These are phyloP conservation scores for Motacilla alba DNA, from an alignment of 2,113 vertebrate species.

Conservation along the genomic window DNA sequence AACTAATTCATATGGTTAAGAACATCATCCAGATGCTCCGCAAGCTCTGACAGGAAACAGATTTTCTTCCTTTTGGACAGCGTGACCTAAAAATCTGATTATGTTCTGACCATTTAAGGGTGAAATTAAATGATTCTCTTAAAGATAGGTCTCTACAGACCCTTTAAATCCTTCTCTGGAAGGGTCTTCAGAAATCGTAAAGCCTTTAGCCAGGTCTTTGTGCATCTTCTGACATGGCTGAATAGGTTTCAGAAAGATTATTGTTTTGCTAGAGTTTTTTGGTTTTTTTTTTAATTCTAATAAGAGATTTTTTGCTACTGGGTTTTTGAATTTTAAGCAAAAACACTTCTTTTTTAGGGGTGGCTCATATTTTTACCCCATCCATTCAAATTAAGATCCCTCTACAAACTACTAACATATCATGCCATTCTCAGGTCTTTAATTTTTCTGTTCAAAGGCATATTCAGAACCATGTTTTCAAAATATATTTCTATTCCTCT, in stretches of 20 bases:
- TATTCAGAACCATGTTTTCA: not conserved
- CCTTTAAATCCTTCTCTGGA: not conserved
- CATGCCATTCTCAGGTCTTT: not conserved
- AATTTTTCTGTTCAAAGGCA: not conserved
- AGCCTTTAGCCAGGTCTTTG: not conserved
- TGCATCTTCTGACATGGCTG: not conserved
- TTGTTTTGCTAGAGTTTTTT: not conserved
- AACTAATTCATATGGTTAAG: not conserved
- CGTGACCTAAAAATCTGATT: not conserved
- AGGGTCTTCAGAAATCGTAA: not conserved
- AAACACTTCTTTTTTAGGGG: not conserved
- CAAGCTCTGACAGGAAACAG: not conserved
- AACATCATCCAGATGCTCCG: rapidly evolving
- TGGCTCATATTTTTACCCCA: not conserved
- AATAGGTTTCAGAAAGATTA: not conserved
- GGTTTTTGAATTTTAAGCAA: not conserved
- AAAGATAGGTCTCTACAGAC: not conserved
- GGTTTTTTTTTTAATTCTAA: not conserved
- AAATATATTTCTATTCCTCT: not conserved
- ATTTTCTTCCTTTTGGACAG: not conserved
- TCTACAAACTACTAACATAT: not conserved
- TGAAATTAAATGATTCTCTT: not conserved
- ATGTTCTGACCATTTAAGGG: not conserved
- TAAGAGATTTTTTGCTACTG: not conserved
- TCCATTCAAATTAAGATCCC: not conserved